These are phyloP conservation scores for Thamnaconus septentrionalis DNA, from an alignment of 2,113 vertebrate species.

Conservation along the genomic window DNA sequence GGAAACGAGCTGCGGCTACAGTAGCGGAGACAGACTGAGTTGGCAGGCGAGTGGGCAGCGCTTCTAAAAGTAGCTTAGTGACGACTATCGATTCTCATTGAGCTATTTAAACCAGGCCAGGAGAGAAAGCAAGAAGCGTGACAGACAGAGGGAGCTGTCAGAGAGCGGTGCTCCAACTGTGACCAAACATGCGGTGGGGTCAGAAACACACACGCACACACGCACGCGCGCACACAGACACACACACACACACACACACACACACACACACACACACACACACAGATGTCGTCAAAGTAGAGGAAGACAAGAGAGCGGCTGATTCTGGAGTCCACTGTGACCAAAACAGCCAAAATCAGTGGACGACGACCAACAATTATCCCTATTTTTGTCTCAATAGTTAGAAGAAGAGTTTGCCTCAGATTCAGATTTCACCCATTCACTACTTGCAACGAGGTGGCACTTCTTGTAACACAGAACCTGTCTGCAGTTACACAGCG, in stretches of 20 bases:
- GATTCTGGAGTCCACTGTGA: constrained; percentile 39
- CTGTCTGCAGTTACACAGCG: no score
- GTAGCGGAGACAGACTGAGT: constrained; percentile 34
- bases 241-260: no score
- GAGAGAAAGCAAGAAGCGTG: constrained; percentile 9
- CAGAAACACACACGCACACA: no score
- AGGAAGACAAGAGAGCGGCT: constrained; percentile 31
- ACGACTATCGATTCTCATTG: constrained; percentile 53
- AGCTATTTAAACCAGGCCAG: constrained; percentile 48
- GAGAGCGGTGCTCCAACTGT: background rate
- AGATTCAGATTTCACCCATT: no score
- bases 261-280: no score
- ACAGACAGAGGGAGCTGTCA: background rate
- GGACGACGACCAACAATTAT: background rate
- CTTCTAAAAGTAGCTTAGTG: constrained; percentile 43
- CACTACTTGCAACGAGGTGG: no score
- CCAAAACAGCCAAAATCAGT: background rate
- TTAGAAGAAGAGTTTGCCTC: no score
- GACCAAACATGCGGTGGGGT: constrained; percentile 7
- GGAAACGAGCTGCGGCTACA: constrained; percentile 32
- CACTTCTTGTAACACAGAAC: no score
- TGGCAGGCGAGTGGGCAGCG: constrained; percentile 36
- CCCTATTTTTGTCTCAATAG: no score
- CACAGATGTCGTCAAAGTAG: no score
- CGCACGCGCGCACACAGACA: no score